Conservation (phyloP, 2,797 vertebrate species). For the Nannoperca obscura region DNA sequence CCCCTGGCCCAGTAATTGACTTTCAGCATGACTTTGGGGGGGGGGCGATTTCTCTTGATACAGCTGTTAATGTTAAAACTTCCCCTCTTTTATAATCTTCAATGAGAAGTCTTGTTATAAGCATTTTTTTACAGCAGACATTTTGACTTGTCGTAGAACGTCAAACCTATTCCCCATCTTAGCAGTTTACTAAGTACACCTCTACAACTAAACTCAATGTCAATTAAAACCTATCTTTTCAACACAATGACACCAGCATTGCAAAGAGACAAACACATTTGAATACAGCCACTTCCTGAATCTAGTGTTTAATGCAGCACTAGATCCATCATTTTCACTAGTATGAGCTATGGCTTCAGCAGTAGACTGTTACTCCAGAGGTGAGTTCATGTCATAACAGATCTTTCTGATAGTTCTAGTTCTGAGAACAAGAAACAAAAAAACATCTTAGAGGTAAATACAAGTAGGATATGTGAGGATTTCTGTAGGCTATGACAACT, state of each 20-base stretch:
- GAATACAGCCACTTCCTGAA: not conserved
- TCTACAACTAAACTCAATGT: not conserved
- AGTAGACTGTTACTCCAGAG: not conserved
- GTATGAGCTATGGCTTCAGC: not conserved
- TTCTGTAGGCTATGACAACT: constrained; percentile 18
- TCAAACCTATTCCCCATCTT: not conserved
- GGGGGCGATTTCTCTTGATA: constrained; percentile 28
- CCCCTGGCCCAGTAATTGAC: constrained; percentile 68
- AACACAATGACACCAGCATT: not conserved
- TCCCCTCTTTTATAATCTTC: constrained; percentile 20
- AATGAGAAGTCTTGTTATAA: not conserved
- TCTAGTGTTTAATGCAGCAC: not conserved
- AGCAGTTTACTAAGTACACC: constrained; percentile 6
- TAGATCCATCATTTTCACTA: not conserved
- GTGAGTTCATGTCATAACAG: constrained; percentile 7
- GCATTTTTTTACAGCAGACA: no score
- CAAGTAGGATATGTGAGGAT: constrained; percentile 15
- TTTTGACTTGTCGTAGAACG: no score
- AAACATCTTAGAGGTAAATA: constrained; percentile 19
- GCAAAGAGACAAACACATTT: constrained; percentile 1
- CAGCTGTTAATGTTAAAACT: constrained; percentile 33
- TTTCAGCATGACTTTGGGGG: constrained; percentile 69
- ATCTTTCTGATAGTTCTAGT: constrained; percentile 24
- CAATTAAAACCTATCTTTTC: constrained; percentile 3
- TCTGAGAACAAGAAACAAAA: constrained; percentile 1